These are phyloP conservation scores for Datnioides undecimradiatus DNA, from an alignment of 2,113 vertebrate genomes.

Conservation along the genomic window DNA sequence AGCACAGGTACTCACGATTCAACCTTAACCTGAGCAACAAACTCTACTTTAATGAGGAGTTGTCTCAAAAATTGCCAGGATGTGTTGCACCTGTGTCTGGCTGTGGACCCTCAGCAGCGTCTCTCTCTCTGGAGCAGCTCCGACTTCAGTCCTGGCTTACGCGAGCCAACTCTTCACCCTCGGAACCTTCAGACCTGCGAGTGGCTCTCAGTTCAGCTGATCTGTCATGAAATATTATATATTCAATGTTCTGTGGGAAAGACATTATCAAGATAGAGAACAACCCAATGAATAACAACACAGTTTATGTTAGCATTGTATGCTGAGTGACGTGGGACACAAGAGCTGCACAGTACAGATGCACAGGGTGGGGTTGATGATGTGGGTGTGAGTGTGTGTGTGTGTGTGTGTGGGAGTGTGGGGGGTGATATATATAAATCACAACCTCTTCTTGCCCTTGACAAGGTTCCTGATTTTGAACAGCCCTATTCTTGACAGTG, in stretches of 20 bases:
- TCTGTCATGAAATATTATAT: too few relatives aligned
- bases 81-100: too few relatives aligned
- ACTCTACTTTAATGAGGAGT: too few relatives aligned
- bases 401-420: not conserved
- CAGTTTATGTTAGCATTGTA: not conserved
- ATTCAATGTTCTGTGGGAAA: not conserved
- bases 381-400: not conserved
- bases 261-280: slow-evolving; percentile 13
- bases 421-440: slow-evolving; percentile 10
- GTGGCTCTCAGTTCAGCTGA: too few relatives aligned
- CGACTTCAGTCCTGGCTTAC: too few relatives aligned
- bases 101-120: too few relatives aligned
- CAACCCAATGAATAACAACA: not conserved
- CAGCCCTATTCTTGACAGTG: slow-evolving; percentile 57
- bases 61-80: too few relatives aligned
- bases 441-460: slow-evolving; percentile 70
- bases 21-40: too few relatives aligned
- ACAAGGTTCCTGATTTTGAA: slow-evolving; percentile 64
- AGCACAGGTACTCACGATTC: too few relatives aligned
- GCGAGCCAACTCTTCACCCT: too few relatives aligned
- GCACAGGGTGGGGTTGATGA: not conserved
- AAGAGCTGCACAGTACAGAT: not conserved
- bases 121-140: too few relatives aligned
- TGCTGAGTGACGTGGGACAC: not conserved
- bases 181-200: too few relatives aligned